Conservation (phyloP, 2,113 vertebrate species). For the Hemichromis elongatus region DNA sequence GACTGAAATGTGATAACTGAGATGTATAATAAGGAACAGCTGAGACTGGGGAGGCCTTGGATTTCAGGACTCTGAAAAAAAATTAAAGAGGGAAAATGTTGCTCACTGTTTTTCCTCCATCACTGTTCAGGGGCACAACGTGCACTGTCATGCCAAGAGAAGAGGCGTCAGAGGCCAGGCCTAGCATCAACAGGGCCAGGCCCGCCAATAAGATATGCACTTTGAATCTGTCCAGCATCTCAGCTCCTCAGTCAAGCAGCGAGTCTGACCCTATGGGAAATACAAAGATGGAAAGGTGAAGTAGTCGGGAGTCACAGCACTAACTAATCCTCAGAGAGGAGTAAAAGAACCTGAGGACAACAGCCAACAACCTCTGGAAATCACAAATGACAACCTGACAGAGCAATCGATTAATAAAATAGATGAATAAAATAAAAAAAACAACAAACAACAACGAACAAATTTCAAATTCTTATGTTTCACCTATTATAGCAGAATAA, state of each 20-base stretch:
- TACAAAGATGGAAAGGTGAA: neutral
- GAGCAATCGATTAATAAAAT: neutral
- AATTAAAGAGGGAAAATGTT: neutral
- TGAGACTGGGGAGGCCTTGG: neutral
- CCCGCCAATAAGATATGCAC: neutral
- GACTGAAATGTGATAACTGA: neutral
- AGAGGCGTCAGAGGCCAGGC: neutral
- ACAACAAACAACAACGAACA: too few relatives aligned
- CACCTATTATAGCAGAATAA: neutral
- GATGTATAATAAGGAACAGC: neutral
- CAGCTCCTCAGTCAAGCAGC: neutral
- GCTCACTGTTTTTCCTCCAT: slow-evolving; percentile 34
- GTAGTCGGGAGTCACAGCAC: neutral
- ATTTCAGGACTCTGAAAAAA: neutral
- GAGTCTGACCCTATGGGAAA: neutral
- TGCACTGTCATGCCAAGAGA: slow-evolving; percentile 60
- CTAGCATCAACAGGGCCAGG: slow-evolving; percentile 16
- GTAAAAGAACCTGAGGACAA: neutral
- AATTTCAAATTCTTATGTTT: neutral
- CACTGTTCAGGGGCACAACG: slow-evolving; percentile 26
- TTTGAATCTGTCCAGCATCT: slow-evolving; percentile 18
- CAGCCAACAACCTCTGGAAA: neutral
- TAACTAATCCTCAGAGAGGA: neutral
- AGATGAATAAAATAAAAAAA: neutral
- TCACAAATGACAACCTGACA: neutral